A percentile compares a stretch with the other conserved stretches of the same genome.
These are phyloP conservation scores for Suricata suricatta DNA, from an alignment of 2,113 vertebrate genomes.

Conservation along the genomic window DNA sequence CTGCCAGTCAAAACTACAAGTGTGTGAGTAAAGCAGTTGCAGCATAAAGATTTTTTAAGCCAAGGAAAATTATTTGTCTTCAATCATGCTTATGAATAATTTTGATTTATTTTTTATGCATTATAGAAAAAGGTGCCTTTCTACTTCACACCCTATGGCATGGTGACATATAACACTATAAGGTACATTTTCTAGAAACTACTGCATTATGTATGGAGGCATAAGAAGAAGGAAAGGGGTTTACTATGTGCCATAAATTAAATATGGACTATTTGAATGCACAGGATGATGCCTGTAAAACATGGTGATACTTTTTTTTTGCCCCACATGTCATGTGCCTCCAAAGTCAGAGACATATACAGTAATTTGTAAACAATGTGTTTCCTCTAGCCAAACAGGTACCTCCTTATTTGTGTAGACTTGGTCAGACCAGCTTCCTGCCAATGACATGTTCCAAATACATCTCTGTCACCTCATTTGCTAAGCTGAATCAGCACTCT, in stretches of 20 bases:
- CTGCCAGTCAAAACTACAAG: slow-evolving; percentile 51
- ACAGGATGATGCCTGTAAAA: slow-evolving; percentile 15
- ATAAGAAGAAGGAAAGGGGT: slow-evolving; percentile 1
- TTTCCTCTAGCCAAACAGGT: slow-evolving; percentile 43
- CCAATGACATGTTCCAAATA: slow-evolving; percentile 58
- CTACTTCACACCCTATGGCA: slow-evolving; percentile 54
- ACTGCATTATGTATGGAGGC: slow-evolving; percentile 53
- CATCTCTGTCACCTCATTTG: slow-evolving; percentile 42
- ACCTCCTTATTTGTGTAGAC: not conserved
- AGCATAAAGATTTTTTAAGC: slow-evolving; percentile 69
- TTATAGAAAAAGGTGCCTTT: slow-evolving; percentile 34
- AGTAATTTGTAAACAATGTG: slow-evolving; percentile 30
- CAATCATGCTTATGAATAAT: slow-evolving; percentile 75
- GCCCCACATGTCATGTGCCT: not conserved
- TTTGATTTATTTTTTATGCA: slow-evolving; percentile 76
- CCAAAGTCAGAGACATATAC: slow-evolving; percentile 25
- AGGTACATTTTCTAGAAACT: slow-evolving; percentile 45
- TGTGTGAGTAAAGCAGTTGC: slow-evolving; percentile 53
- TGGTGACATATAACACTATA: slow-evolving; percentile 27
- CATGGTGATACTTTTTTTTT: not conserved
- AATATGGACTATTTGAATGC: slow-evolving; percentile 38
- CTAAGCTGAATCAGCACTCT: slow-evolving; percentile 30
- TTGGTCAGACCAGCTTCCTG: not conserved
- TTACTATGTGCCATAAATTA: slow-evolving; percentile 45
- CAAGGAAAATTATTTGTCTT: slow-evolving; percentile 71